Evolutionary conservation across 2,888 invertebrate species (phyloP).

Genomic region (Phyto melanocephala): DNA sequence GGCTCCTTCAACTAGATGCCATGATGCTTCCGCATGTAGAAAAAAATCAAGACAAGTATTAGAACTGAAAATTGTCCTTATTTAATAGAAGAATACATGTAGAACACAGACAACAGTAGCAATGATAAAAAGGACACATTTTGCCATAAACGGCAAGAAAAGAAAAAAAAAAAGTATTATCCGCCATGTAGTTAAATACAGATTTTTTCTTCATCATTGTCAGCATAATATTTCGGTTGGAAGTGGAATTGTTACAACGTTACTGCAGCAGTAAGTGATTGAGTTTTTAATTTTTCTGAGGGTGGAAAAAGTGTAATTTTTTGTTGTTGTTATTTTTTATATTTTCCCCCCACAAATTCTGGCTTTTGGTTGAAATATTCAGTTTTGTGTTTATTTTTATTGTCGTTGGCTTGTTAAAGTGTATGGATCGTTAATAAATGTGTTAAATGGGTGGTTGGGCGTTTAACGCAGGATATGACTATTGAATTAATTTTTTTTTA

Average conservation of each 20-base stretch:
- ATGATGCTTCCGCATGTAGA: constrained; percentile 44
- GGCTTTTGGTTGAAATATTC: not conserved
- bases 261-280: constrained; percentile 43
- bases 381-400: not conserved
- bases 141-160: not conserved
- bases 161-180: not conserved
- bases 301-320: constrained; percentile 34
- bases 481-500: constrained; percentile 24
- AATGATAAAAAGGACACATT: not conserved
- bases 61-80: constrained; percentile 40
- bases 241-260: constrained; percentile 1
- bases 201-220: constrained; percentile 19
- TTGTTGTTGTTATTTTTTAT: not conserved
- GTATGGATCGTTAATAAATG: constrained; percentile 46
- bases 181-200: constrained; percentile 8
- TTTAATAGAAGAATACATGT: constrained; percentile 24
- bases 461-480: constrained; percentile 8
- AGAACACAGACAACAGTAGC: not conserved
- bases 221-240: not conserved
- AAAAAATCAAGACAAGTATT: constrained; percentile 17
- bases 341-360: not conserved
- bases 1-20: constrained; percentile 7
- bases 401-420: constrained; percentile 45
- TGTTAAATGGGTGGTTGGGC: constrained; percentile 36
- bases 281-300: constrained; percentile 21